Base-by-base conservation (phyloP, 2,113 vertebrate genomes). In the Muntiacus reevesi region DNA sequence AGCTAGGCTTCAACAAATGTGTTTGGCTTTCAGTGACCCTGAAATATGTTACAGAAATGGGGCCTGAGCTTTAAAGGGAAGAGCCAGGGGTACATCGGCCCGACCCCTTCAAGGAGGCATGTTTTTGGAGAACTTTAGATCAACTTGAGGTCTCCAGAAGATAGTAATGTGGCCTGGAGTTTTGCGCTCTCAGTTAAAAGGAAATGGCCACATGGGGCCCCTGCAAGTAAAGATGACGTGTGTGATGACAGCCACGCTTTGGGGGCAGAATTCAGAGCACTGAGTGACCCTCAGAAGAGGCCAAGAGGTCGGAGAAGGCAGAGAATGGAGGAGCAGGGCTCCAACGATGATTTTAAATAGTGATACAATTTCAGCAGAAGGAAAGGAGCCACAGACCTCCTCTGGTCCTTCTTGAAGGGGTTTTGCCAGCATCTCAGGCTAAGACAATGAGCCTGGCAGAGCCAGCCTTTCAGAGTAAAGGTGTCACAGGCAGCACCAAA, bases 31-130 rank as follows among this genome's bases (percentile, higher is more conserved):
- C 43, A 25, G 93, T 0, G 27, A 28, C 55, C 89, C 74, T 6
- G 50, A 87, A 19, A 23, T 54, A 27, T 8, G 50, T 36, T 23
- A 76, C 16, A 1, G 14, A 64, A n/a, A 62, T 25, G 36, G 88
- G 60, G 62, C 14, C 60, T 45, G 47, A 36, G 60, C 50, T 50
- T 82, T 17, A 43, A 84, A 91, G 76, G 3, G 28, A 94, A 62
- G n/a, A 60, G 36, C 19, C n/a, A 23, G 9, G 21, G 11, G 33
- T 12, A 6, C 6, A 1, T 25, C 0, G 0, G 54, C 45, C 12
- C 1, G 16, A 30, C 23, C 4, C 55, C 40, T 47, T n/a, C 25
- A 43, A 5, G 62, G 30, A 60, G 50, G 50, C 13, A 13, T 1
- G 40, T 33, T 7, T 71, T 19, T 28, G 28, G 57, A 45, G 43